Conservation (phyloP, 2,888 invertebrate genomes). For the Rhimphoctona megacephalus region DNA sequence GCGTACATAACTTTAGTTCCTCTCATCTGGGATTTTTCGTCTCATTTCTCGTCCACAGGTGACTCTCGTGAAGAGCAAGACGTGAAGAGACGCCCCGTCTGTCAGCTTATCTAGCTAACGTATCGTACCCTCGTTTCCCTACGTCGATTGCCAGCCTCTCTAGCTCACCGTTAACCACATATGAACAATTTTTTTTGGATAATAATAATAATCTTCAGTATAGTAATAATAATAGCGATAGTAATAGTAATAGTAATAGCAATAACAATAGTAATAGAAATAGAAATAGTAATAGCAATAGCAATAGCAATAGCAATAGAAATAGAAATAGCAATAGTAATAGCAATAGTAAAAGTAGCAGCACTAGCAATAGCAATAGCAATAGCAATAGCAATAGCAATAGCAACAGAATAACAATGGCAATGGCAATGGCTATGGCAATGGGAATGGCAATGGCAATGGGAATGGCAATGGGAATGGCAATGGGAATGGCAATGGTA, state of each 20-base stretch:
- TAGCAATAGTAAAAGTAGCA: too few relatives aligned
- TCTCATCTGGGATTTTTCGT: conserved; percentile 46
- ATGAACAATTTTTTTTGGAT: background rate
- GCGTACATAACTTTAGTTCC: background rate
- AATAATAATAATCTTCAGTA: background rate
- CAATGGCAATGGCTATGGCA: too few relatives aligned
- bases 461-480: too few relatives aligned
- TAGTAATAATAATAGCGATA: background rate
- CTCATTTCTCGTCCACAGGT: conserved; percentile 30
- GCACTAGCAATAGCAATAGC: too few relatives aligned
- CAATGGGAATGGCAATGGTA: too few relatives aligned
- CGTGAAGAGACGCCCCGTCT: conserved; percentile 38
- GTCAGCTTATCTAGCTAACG: conserved; percentile 43
- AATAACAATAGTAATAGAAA: background rate
- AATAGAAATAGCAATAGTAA: too few relatives aligned
- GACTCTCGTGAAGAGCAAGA: conserved; percentile 42
- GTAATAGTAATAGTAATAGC: background rate
- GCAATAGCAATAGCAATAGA: too few relatives aligned
- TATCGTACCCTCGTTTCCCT: conserved; percentile 28
- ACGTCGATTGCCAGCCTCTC: conserved; percentile 12
- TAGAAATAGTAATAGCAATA: background rate
- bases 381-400: background rate
- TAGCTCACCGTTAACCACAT: background rate
- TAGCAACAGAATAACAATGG: background rate
- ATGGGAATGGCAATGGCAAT: too few relatives aligned